Evolutionary conservation across 1,140 invertebrate genomes (phyloP).

Genomic region (Drosophila tani): DNA sequence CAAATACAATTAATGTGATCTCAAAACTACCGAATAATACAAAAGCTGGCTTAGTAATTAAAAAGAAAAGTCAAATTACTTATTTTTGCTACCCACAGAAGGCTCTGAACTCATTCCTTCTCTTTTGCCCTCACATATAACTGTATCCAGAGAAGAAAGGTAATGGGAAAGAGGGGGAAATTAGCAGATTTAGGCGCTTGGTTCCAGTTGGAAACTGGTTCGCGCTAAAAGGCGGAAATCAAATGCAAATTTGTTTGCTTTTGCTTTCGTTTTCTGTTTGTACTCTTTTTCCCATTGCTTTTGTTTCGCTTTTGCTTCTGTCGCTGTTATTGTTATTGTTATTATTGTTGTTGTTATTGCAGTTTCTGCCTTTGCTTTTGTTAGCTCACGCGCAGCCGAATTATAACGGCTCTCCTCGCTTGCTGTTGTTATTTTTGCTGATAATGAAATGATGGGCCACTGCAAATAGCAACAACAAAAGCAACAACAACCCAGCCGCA

Average conservation of each 20-base stretch:
- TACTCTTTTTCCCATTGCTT: constrained; percentile 3
- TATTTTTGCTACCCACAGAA: too few relatives aligned
- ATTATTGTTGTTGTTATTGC: constrained; percentile 18
- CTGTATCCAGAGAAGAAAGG: background rate
- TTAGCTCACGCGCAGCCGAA: constrained; percentile 65
- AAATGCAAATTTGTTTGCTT: constrained; percentile 40
- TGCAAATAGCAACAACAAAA: constrained; percentile 46
- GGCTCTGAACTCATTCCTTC: too few relatives aligned
- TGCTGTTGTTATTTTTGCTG: constrained; percentile 44
- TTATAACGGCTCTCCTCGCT: constrained; percentile 35
- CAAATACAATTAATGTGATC: too few relatives aligned
- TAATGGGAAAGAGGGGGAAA: background rate
- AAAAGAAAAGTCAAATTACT: too few relatives aligned
- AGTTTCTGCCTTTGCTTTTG: constrained; percentile 46
- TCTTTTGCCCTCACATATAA: background rate
- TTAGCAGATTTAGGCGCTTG: constrained; percentile 12
- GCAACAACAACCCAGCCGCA: constrained; percentile 24
- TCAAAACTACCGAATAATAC: background rate
- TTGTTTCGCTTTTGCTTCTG: constrained; percentile 17
- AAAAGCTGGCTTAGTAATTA: too few relatives aligned
- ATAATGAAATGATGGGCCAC: constrained; percentile 65
- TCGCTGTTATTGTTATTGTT: constrained; percentile 12
- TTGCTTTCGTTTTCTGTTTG: constrained; percentile 16
- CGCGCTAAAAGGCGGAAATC: constrained; percentile 28
- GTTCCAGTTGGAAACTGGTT: constrained; percentile 32